Percentiles rank a stretch among this genome's conserved stretches.
Evolutionary conservation across 2,888 invertebrate species (phyloP).

Genomic region (Hybos culiciformis): DNA sequence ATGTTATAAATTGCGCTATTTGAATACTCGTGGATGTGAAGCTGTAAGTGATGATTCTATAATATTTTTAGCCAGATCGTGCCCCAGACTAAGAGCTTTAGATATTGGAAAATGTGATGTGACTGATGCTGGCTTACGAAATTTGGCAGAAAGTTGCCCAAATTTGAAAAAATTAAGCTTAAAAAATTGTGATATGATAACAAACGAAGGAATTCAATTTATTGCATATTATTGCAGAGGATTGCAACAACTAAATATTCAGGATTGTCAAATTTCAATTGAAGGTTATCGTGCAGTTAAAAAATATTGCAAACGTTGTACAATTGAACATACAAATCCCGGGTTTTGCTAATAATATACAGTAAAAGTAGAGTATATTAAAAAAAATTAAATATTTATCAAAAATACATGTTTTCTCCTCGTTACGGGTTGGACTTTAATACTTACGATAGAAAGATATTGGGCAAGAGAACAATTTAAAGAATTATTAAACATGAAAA

Average conservation of each 20-base stretch:
- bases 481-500: too few species aligned
- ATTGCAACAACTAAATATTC: conserved; percentile 81
- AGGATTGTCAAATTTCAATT: conserved; percentile 80
- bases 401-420: too few species aligned
- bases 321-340: conserved; percentile 91
- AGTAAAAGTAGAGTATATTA: too few species aligned
- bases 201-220: conserved; percentile 75
- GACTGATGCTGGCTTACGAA: conserved; percentile 74
- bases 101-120: conserved; percentile 91
- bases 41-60: conserved; percentile 89
- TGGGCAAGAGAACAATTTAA: too few species aligned
- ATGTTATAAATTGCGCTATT: conserved; percentile 76
- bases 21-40: conserved; percentile 85
- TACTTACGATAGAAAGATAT: too few species aligned
- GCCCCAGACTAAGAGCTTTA: conserved; percentile 70
- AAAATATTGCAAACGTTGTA: conserved; percentile 81
- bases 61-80: conserved; percentile 70
- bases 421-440: too few species aligned
- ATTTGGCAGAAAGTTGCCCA: conserved; percentile 77
- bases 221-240: conserved; percentile 83
- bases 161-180: conserved; percentile 81
- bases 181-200: conserved; percentile 80
- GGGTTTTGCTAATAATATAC: conserved; percentile 84
- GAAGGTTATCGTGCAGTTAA: conserved; percentile 85
- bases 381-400: too few species aligned